phyloP scores from a whole-genome alignment of 2,797 vertebrate species.

The Acipenser oxyrinchus region DNA sequence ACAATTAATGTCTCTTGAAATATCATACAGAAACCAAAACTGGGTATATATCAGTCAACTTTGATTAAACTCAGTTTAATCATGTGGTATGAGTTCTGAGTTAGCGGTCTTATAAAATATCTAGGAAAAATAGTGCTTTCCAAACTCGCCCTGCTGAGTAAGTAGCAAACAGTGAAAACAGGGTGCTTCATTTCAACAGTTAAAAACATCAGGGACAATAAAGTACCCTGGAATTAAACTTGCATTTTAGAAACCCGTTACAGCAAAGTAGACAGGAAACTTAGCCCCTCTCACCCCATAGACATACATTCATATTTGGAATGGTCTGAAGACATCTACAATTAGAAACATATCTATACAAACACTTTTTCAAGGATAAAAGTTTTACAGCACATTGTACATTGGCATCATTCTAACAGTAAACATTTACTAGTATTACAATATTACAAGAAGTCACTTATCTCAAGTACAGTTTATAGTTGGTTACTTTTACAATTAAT shows the following conservation, averaged over 20 bases:
- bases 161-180: slow-evolving; percentile 32
- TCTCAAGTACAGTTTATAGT: slow-evolving; percentile 53
- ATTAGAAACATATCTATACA: slow-evolving; percentile 49
- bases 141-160: slow-evolving; percentile 51
- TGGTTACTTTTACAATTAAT: slow-evolving; percentile 61
- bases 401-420: slow-evolving; percentile 48
- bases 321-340: slow-evolving; percentile 53
- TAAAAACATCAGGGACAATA: not conserved
- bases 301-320: slow-evolving; percentile 49
- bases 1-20: slow-evolving; percentile 5
- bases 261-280: not conserved
- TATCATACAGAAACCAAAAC: slow-evolving; percentile 14
- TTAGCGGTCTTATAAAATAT: slow-evolving; percentile 40
- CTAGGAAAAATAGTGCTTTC: slow-evolving; percentile 15
- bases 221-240: slow-evolving; percentile 2
- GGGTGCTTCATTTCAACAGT: slow-evolving; percentile 13
- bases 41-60: slow-evolving; percentile 48
- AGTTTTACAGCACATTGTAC: slow-evolving; percentile 67
- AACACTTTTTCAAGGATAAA: slow-evolving; percentile 55
- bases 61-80: slow-evolving; percentile 61
- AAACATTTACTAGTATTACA: slow-evolving; percentile 54
- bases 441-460: slow-evolving; percentile 57
- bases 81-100: slow-evolving; percentile 53
- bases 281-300: slow-evolving; percentile 30
- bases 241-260: slow-evolving; percentile 3